Percentiles rank a stretch among this genome's conserved stretches.
Evolutionary conservation across 2,888 invertebrate genomes (phyloP).

Genomic region (Hymenopus coronatus): DNA sequence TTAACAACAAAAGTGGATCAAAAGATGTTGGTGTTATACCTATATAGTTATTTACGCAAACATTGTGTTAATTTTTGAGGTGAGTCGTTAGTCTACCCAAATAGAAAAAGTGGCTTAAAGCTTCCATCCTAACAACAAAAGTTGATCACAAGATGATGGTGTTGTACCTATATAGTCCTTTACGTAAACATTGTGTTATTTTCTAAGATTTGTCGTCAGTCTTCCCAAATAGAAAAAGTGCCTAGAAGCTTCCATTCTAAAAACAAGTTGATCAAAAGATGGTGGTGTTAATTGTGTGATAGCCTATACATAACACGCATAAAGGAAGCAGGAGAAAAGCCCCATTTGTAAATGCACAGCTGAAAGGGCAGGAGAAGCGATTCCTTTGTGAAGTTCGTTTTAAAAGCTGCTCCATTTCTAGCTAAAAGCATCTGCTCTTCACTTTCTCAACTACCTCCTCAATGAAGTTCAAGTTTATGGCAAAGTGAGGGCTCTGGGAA

Average conservation of each 20-base stretch:
- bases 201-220: too few species aligned
- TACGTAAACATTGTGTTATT: too few species aligned
- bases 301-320: background rate
- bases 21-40: too few species aligned
- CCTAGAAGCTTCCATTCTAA: background rate
- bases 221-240: background rate
- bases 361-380: background rate
- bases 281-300: background rate
- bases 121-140: too few species aligned
- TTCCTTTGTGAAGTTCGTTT: background rate
- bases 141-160: too few species aligned
- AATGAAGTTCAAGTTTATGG: background rate
- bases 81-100: too few species aligned
- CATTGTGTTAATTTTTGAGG: too few species aligned
- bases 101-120: too few species aligned
- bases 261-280: background rate
- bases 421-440: background rate
- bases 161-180: too few species aligned
- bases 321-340: background rate
- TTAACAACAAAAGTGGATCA: too few species aligned
- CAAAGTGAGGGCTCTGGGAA: background rate
- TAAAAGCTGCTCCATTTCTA: background rate
- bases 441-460: background rate
- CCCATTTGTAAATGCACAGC: background rate
- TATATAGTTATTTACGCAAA: too few species aligned